Conservation (phyloP, 1,140 invertebrate species). For the Drosophila burlai region DNA sequence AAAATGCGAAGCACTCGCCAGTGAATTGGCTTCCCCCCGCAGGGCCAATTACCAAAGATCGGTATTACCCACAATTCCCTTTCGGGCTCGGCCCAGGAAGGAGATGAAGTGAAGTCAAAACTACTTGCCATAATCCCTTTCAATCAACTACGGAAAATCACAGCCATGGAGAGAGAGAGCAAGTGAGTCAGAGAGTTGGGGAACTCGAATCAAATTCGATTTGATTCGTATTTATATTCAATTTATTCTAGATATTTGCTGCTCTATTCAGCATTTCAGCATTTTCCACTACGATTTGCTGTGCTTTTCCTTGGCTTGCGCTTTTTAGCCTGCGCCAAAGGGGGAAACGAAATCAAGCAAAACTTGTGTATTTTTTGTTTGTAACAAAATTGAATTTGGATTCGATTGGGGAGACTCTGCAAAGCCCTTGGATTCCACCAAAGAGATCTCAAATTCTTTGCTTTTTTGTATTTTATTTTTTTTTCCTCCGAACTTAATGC, state of each 20-base stretch:
- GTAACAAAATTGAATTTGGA: conserved; percentile 48
- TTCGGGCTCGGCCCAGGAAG: neutral
- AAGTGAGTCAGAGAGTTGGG: neutral
- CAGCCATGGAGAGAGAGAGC: neutral
- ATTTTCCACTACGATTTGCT: conserved; percentile 37
- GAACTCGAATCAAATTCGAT: conserved; percentile 56
- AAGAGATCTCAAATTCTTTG: neutral
- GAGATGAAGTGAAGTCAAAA: conserved; percentile 15
- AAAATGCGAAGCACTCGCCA: conserved; percentile 55
- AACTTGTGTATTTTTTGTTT: conserved; percentile 52
- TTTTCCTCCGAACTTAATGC: neutral
- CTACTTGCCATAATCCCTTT: conserved; percentile 53
- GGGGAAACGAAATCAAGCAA: conserved; percentile 44
- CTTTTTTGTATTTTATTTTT: neutral
- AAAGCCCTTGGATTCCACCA: conserved; percentile 10
- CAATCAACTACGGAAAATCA: conserved; percentile 52
- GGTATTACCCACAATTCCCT: conserved; percentile 14
- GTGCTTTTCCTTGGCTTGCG: conserved; percentile 33
- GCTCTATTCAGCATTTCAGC: conserved; percentile 62
- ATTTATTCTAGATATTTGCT: conserved; percentile 74
- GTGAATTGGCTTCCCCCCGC: conserved; percentile 34
- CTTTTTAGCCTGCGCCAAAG: conserved; percentile 27
- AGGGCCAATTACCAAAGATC: conserved; percentile 37
- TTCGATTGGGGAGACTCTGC: conserved; percentile 13
- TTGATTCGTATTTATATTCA: conserved; percentile 80